Percentiles rank a stretch among this genome's conserved stretches.
These are phyloP conservation scores for Alectoris magna DNA, from an alignment of 2,797 vertebrate genomes.

Conservation along the genomic window DNA sequence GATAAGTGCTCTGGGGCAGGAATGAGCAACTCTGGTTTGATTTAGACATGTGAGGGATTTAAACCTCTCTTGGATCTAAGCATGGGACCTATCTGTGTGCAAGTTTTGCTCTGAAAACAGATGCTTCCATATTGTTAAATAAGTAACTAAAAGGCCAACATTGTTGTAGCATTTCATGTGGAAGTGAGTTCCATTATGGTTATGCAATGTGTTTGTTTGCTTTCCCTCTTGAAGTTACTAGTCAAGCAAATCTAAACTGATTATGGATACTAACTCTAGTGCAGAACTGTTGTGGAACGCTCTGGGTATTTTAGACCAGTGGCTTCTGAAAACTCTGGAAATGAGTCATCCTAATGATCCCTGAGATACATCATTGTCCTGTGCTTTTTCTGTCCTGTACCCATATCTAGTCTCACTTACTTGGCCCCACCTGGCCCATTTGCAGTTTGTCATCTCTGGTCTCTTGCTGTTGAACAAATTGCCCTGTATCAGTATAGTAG, in stretches of 20 bases:
- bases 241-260: not conserved
- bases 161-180: not conserved
- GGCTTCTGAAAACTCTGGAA: not conserved
- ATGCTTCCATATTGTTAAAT: not conserved
- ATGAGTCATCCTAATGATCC: not conserved
- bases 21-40: not conserved
- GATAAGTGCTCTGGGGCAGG: not conserved
- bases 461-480: not conserved
- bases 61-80: not conserved
- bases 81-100: not conserved
- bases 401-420: not conserved
- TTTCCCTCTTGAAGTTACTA: not conserved
- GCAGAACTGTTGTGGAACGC: not conserved
- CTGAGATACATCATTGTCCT: not conserved
- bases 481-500: not conserved
- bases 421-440: rapidly evolving
- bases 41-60: not conserved
- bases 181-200: not conserved
- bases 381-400: not conserved
- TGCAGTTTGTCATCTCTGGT: not conserved
- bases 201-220: not conserved
- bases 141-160: not conserved
- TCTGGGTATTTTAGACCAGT: not conserved
- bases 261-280: not conserved
- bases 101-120: not conserved